Evolutionary conservation across 2,888 invertebrate genomes (phyloP).

Genomic region (Dexiosoma caninum): DNA sequence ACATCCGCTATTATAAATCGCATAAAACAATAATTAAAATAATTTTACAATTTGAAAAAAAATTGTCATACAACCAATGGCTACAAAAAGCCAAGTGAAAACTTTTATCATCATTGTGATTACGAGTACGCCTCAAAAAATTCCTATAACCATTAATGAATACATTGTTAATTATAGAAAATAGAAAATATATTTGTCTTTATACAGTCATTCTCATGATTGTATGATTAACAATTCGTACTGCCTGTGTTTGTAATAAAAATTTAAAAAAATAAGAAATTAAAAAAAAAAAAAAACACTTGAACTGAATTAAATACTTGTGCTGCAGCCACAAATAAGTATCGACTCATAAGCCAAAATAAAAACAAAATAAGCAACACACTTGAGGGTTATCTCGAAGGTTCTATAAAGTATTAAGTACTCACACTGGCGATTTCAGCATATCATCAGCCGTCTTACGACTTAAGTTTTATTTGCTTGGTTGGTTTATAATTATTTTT

Average conservation of each 20-base stretch:
- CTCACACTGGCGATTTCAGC: background rate
- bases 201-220: background rate
- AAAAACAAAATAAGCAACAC: too few species aligned
- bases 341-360: background rate
- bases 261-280: background rate
- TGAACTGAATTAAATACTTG: slow-evolving; percentile 6
- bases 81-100: background rate
- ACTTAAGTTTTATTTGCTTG: background rate
- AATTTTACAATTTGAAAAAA: background rate
- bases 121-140: background rate
- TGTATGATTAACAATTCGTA: background rate
- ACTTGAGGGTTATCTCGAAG: slow-evolving; percentile 54
- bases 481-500: background rate
- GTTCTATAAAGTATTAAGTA: slow-evolving; percentile 31
- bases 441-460: background rate
- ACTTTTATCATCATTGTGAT: background rate
- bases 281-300: background rate
- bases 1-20: slow-evolving; percentile 1
- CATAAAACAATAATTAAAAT: background rate
- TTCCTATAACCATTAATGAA: background rate
- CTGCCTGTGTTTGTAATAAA: background rate
- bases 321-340: background rate
- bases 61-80: background rate
- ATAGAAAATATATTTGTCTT: background rate
- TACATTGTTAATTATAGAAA: slow-evolving; percentile 3